Percentiles rank a stretch among this genome's conserved stretches.
phyloP scores from a whole-genome alignment of 2,888 invertebrate species.

The Dolichomitus sp. region DNA sequence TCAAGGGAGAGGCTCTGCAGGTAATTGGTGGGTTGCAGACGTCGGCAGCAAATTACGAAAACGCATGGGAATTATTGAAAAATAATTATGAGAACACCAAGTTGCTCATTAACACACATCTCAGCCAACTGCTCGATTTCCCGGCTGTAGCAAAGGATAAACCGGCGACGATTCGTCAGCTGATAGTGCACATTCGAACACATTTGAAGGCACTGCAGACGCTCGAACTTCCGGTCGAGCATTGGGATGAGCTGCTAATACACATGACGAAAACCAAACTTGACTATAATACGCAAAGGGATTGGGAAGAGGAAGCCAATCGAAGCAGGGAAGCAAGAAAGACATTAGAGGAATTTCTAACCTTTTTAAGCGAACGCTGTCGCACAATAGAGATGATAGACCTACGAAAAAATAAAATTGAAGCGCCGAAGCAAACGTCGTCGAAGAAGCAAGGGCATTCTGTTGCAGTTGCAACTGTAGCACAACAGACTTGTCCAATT shows the following conservation, averaged over 20 bases:
- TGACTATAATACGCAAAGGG: constrained; percentile 65
- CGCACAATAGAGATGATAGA: constrained; percentile 41
- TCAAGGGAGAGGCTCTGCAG: constrained; percentile 53
- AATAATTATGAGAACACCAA: constrained; percentile 67
- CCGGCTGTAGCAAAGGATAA: constrained; percentile 50
- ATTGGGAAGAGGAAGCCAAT: constrained; percentile 68
- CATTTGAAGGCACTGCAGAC: constrained; percentile 67
- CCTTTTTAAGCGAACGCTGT: constrained; percentile 40
- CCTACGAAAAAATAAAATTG: not conserved
- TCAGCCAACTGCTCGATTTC: constrained; percentile 64
- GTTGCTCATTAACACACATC: constrained; percentile 69
- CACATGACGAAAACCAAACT: constrained; percentile 72
- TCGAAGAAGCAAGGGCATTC: not conserved
- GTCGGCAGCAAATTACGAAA: constrained; percentile 67
- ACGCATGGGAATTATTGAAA: constrained; percentile 67
- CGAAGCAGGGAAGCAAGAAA: constrained; percentile 26
- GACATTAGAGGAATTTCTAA: constrained; percentile 30
- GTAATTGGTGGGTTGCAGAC: constrained; percentile 67
- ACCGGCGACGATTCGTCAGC: constrained; percentile 54
- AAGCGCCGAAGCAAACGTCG: too few relatives aligned
- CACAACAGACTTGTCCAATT: not conserved
- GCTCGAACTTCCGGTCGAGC: constrained; percentile 68
- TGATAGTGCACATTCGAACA: constrained; percentile 64
- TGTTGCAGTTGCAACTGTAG: not conserved
- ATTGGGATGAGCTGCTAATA: constrained; percentile 72